Evolutionary conservation across 2,113 vertebrate species (phyloP).

Genomic region (Cettia cetti): DNA sequence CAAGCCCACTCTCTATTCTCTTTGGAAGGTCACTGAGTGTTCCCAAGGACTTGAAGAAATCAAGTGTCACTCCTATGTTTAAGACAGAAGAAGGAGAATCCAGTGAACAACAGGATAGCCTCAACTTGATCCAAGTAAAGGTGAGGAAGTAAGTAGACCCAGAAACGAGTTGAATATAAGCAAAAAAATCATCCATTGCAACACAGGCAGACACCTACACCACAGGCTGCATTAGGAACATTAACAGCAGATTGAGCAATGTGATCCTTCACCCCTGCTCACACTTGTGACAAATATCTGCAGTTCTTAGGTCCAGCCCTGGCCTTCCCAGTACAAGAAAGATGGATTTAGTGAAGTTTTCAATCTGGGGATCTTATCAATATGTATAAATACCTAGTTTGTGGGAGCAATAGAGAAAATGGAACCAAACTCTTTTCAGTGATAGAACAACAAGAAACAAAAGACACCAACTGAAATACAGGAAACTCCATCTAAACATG

Average conservation of each 20-base stretch:
- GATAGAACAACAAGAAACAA: not conserved
- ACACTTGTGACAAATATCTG: not conserved
- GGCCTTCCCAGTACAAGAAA: not conserved
- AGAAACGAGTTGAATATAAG: not conserved
- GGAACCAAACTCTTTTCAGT: not conserved
- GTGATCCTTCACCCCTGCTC: not conserved
- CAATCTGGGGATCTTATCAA: not conserved
- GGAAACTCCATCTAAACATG: not conserved
- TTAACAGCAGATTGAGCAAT: not conserved
- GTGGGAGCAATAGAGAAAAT: not conserved
- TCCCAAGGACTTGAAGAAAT: not conserved
- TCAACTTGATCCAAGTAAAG: not conserved
- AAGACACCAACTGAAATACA: not conserved
- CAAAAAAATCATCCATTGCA: not conserved
- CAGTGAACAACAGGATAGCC: not conserved
- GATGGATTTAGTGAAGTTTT: not conserved
- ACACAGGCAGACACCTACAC: not conserved
- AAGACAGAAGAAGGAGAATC: not conserved
- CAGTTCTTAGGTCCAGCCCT: not conserved
- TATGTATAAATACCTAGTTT: not conserved
- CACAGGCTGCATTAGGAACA: not conserved
- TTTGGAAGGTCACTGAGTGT: not conserved
- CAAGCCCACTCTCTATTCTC: not conserved
- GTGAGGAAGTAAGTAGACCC: not conserved
- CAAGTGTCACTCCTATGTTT: not conserved